Conservation (phyloP, 37 sponge, comb jelly and placozoan genomes). For the Eunapius fragilis region DNA sequence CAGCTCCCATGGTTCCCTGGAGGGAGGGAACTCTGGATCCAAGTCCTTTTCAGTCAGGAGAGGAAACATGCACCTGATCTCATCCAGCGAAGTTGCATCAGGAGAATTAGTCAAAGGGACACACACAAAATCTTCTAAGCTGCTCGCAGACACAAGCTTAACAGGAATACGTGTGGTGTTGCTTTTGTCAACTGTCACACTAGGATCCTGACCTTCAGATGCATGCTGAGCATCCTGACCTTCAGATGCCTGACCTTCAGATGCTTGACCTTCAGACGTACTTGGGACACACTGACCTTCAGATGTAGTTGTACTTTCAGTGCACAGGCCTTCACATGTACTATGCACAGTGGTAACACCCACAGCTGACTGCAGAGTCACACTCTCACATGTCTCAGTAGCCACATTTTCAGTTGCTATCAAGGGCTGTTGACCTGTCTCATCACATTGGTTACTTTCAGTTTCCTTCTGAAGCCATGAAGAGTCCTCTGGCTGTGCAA, state of each 20-base stretch:
- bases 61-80: slow-evolving; percentile 13
- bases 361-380: no score
- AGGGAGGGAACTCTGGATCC: not conserved
- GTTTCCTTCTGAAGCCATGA: no score
- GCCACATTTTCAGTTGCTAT: not conserved
- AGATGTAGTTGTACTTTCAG: no score
- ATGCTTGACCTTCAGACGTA: not conserved
- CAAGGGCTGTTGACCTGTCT: not conserved
- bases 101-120: not conserved
- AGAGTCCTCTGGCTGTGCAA: not conserved
- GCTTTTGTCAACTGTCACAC: no score
- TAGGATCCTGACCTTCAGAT: not conserved
- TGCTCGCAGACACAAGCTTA: not conserved
- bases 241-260: no score
- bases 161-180: not conserved
- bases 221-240: no score
- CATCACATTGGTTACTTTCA: no score
- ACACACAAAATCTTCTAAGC: not conserved
- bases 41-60: slow-evolving; percentile 26
- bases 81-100: slow-evolving; percentile 16
- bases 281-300: no score
- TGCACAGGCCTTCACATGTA: no score
- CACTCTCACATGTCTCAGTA: not conserved
- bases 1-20: slow-evolving; percentile 26
- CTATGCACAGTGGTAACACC: no score